A percentile compares a stretch with the other conserved stretches of the same genome.
Conservation (phyloP, 2,797 vertebrate species). For the Atherinosoma microstoma region DNA sequence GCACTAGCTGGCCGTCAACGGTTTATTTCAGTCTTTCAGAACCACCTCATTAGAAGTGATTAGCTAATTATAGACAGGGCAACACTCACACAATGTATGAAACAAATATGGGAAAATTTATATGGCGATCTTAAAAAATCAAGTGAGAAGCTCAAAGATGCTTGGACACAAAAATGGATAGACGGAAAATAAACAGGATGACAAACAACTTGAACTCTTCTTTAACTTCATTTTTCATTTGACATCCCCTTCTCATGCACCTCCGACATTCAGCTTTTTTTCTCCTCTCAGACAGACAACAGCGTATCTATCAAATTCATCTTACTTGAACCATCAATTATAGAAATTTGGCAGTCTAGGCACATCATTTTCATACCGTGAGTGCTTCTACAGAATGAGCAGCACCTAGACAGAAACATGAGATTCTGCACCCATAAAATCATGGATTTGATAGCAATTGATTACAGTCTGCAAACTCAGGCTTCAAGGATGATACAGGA, state of each 20-base stretch:
- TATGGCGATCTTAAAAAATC: background rate
- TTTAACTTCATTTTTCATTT: slow-evolving; percentile 6
- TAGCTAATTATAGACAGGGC: slow-evolving; percentile 56
- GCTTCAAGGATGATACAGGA: slow-evolving; percentile 34
- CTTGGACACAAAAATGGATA: background rate
- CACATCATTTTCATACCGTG: slow-evolving; percentile 22
- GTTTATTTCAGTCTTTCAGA: slow-evolving; percentile 59
- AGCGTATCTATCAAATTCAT: slow-evolving; percentile 16
- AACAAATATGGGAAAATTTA: background rate
- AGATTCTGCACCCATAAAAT: background rate
- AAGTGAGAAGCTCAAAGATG: slow-evolving; percentile 1
- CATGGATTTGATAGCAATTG: background rate
- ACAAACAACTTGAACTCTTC: background rate
- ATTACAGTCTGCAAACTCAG: slow-evolving; percentile 12
- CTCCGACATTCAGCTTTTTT: too few species aligned
- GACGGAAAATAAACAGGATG: background rate
- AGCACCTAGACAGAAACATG: slow-evolving; percentile 11
- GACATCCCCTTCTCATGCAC: too few species aligned
- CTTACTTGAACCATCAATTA: slow-evolving; percentile 15
- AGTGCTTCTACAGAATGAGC: background rate
- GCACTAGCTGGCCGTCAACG: slow-evolving; percentile 63
- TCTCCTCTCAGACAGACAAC: slow-evolving; percentile 1
- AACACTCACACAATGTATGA: slow-evolving; percentile 7
- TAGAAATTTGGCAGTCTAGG: slow-evolving; percentile 1
- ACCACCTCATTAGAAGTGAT: slow-evolving; percentile 64